These are phyloP conservation scores for Papilio demoleus DNA, from an alignment of 2,888 invertebrate species.

Conservation along the genomic window DNA sequence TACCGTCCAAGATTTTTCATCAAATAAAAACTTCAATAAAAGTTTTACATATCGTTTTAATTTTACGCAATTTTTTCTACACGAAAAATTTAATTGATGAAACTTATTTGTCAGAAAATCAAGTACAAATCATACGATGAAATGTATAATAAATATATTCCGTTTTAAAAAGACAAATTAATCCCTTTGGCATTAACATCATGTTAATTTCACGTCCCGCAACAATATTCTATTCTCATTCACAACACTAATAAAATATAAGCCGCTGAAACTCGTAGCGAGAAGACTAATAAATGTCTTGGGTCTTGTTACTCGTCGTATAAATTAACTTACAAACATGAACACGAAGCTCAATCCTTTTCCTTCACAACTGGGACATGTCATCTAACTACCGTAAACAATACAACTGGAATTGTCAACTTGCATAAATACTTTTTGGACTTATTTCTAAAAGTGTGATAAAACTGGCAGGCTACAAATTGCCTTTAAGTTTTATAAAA, in stretches of 20 bases:
- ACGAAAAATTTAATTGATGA: too few relatives aligned
- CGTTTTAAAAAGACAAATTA: too few relatives aligned
- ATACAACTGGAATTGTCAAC: neutral
- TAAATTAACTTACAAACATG: conserved; percentile 42
- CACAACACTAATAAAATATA: conserved; percentile 41
- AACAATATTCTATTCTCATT: conserved; percentile 38
- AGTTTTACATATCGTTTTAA: neutral
- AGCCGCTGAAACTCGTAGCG: conserved; percentile 38
- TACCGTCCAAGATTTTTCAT: neutral
- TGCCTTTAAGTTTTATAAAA: neutral
- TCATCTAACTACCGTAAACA: neutral
- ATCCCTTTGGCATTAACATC: neutral
- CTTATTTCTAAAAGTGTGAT: neutral
- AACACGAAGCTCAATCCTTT: conserved; percentile 37
- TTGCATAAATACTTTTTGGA: neutral
- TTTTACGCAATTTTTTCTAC: too few relatives aligned
- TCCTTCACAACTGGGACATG: conserved; percentile 19
- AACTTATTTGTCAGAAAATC: too few relatives aligned
- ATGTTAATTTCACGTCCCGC: conserved; percentile 29
- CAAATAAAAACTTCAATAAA: neutral
- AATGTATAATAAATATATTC: too few relatives aligned
- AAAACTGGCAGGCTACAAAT: neutral
- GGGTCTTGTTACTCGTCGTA: conserved; percentile 40
- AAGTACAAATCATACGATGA: neutral
- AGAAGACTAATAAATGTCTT: conserved; percentile 41